Evolutionary conservation across 2,797 vertebrate genomes (phyloP), one percentile per base, ranked within the genome.

Genomic region (Gallirallus australis): DNA sequence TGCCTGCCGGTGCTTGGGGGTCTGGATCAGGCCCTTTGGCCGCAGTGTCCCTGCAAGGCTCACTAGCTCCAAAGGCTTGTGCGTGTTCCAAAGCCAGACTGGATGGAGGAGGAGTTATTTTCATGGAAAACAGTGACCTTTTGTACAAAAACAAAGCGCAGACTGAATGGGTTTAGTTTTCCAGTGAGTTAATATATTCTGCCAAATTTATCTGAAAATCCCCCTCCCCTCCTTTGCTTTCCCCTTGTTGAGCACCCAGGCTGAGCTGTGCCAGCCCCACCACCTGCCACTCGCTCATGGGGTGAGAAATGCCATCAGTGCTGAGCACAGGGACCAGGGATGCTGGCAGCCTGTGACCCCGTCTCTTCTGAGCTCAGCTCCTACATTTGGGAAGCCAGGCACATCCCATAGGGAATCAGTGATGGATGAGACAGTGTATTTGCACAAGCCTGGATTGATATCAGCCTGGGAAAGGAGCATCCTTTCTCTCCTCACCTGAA

Each of bases 241-340:
- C 40, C 18, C 50, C 45, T 63, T 75, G 8, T 19, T 50, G 66
- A 82, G 47, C 42, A 24, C 69, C 63, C 3, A 1, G 1, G 4
- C 6, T 2, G 15, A 30, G 47, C 59, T 82, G 35, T 68, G 72
- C 73, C 77, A 78, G n/a, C 48, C 27, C 64, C 40, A 3, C 53
- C 2, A 3, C 37, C 11, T 4, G 30, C 39, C 2, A 0, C 71
- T 82, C 11, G 0, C 69, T 53, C 0, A 0, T 1, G 0, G 33
- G 37, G 23, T 79, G 3, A 7, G 75, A 79, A 65, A 19, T 33
- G 75, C 75, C 28, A 27, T 42, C 0, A 0, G 60, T 9, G 30
- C 52, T 63, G 89, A 71, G 65, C 69, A 12, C 68, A 57, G 72
- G 45, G 71, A 24, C 42, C 59, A 69, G 69, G 53, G 14, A 37